Conservation (phyloP, 2,797 vertebrate species). For the Acomys russatus region DNA sequence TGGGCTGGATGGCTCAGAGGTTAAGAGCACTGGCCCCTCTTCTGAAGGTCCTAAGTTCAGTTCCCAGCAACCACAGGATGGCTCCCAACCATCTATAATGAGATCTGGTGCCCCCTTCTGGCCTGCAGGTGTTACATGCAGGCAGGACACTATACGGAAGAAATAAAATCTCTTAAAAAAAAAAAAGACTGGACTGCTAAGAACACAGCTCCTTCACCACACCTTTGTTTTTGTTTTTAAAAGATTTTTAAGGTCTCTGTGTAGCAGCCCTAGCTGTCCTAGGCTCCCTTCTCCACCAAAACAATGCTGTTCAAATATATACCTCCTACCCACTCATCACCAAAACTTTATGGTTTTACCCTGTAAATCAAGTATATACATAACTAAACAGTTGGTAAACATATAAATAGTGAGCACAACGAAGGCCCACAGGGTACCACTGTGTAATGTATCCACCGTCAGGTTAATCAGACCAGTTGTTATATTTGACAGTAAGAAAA, state of each 20-base stretch:
- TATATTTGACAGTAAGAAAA: conserved; percentile 96
- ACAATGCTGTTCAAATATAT: conserved; percentile 39
- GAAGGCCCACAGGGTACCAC: conserved; percentile 88
- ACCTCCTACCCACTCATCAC: conserved; percentile 86
- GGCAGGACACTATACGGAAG: too few relatives aligned
- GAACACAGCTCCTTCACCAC: conserved; percentile 11
- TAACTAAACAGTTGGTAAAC: conserved; percentile 93
- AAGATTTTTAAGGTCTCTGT: too few relatives aligned
- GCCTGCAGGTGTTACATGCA: too few relatives aligned
- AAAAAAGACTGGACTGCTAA: conserved; percentile 30
- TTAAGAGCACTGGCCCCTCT: too few relatives aligned
- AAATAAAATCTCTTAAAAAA: too few relatives aligned
- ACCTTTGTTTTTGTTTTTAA: too few relatives aligned
- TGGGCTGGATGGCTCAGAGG: too few relatives aligned
- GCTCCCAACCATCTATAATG: too few relatives aligned
- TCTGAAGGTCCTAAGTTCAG: too few relatives aligned
- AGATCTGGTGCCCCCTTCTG: too few relatives aligned
- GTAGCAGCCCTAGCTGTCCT: too few relatives aligned
- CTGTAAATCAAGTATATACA: conserved; percentile 91
- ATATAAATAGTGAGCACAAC: conserved; percentile 93
- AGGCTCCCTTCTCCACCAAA: conserved; percentile 28
- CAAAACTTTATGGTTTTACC: conserved; percentile 95
- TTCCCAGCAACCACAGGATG: too few relatives aligned
- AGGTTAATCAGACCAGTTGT: conserved; percentile 95
- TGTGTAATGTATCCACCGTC: conserved; percentile 93